These are phyloP conservation scores for Dasypogon diadema DNA, from an alignment of 2,888 invertebrate genomes.

Conservation along the genomic window DNA sequence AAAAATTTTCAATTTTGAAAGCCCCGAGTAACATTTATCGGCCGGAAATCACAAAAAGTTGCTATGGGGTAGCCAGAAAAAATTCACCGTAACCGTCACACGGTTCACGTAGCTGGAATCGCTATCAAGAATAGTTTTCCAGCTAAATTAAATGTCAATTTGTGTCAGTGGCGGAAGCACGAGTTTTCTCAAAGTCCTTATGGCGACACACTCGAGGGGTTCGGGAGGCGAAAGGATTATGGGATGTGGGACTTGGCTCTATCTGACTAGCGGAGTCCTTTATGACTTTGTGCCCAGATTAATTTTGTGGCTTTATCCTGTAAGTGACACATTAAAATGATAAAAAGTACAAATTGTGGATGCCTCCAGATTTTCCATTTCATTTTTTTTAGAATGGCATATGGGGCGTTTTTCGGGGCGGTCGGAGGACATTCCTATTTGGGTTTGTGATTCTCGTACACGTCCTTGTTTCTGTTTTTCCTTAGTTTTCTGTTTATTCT, in stretches of 20 bases:
- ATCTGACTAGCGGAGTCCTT: conserved; percentile 45
- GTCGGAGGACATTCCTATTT: not conserved
- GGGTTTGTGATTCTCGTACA: conserved; percentile 12
- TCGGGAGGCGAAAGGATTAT: conserved; percentile 34
- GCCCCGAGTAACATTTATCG: too few species aligned
- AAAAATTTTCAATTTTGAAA: too few species aligned
- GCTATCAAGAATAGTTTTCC: conserved; percentile 16
- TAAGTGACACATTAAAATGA: conserved; percentile 53
- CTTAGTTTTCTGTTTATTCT: conserved; percentile 29
- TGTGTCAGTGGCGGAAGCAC: conserved; percentile 45
- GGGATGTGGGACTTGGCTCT: conserved; percentile 29
- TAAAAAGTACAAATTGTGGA: conserved; percentile 49
- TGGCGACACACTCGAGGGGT: conserved; percentile 6
- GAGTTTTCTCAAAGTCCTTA: conserved; percentile 28
- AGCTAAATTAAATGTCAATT: conserved; percentile 54
- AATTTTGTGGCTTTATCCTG: conserved; percentile 51
- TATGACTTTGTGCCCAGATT: conserved; percentile 49
- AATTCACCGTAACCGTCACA: too few species aligned
- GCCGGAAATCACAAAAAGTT: too few species aligned
- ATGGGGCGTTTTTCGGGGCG: conserved; percentile 13
- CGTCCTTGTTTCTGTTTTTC: conserved; percentile 9
- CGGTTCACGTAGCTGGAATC: too few species aligned
- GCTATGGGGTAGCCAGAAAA: too few species aligned
- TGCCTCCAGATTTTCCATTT: conserved; percentile 50
- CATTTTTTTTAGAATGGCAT: conserved; percentile 3